Conservation (phyloP, 2,888 invertebrate genomes). For the Alloscopus bannaensis region DNA sequence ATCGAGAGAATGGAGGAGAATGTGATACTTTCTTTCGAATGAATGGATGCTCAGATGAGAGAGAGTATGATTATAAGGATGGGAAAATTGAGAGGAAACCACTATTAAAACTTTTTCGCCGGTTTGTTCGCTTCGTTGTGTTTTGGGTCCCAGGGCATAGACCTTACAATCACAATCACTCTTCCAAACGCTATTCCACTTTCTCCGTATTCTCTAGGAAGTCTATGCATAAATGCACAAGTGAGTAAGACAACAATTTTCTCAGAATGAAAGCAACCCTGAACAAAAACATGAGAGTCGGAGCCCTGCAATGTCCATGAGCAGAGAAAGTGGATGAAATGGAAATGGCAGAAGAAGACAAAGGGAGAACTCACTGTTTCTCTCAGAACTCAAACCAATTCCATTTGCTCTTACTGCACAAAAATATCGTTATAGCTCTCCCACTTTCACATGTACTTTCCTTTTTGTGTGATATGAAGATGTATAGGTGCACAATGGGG, state of each 20-base stretch:
- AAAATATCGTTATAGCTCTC: too few species aligned
- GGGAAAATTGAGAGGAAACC: slow-evolving; percentile 56
- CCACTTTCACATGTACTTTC: too few species aligned
- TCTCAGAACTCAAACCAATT: slow-evolving; percentile 41
- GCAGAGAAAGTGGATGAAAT: slow-evolving; percentile 34
- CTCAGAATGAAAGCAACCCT: slow-evolving; percentile 1
- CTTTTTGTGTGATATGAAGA: too few species aligned
- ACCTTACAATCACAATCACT: slow-evolving; percentile 16
- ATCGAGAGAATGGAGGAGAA: not conserved
- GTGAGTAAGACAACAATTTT: not conserved
- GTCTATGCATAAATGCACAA: slow-evolving; percentile 43
- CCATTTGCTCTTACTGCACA: slow-evolving; percentile 27
- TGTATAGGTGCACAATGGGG: too few species aligned
- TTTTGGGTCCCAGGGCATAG: slow-evolving; percentile 37
- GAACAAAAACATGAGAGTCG: slow-evolving; percentile 22
- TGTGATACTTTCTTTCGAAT: slow-evolving; percentile 5
- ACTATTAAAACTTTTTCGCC: slow-evolving; percentile 53
- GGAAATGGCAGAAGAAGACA: slow-evolving; percentile 43
- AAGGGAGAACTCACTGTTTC: slow-evolving; percentile 1
- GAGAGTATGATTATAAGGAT: too few species aligned
- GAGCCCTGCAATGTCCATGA: slow-evolving; percentile 15
- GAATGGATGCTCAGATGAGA: too few species aligned
- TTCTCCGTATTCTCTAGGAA: not conserved
- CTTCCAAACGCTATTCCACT: too few species aligned
- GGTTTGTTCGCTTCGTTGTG: slow-evolving; percentile 57